Percentiles rank a stretch among this genome's conserved stretches.
phyloP scores from a whole-genome alignment of 2,113 vertebrate genomes.

The Tenrec ecaudatus region DNA sequence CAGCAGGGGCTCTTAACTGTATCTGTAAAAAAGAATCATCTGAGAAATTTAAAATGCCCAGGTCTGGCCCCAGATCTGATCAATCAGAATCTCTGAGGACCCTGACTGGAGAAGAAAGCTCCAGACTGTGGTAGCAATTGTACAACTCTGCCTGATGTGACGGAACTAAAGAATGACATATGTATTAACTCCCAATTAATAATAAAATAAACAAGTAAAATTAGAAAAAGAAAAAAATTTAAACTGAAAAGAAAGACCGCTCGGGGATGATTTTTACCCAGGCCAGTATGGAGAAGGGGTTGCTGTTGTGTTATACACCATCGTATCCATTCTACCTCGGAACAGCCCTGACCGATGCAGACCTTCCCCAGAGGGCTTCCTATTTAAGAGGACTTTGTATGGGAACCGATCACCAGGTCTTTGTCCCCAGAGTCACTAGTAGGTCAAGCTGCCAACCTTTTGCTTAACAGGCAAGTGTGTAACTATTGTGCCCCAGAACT shows the following conservation, averaged over 20 bases:
- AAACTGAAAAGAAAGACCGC: not conserved
- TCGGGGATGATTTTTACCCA: constrained; percentile 3
- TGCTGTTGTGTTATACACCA: not conserved
- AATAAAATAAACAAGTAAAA: no score
- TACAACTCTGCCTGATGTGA: no score
- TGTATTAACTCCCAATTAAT: no score
- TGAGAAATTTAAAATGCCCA: constrained; percentile 19
- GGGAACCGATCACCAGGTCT: not conserved
- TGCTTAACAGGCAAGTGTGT: not conserved
- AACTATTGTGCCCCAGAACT: not conserved
- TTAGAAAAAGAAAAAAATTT: no score
- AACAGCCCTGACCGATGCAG: not conserved
- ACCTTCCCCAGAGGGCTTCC: not conserved
- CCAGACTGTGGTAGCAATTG: no score
- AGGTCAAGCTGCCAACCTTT: not conserved
- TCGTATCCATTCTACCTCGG: not conserved
- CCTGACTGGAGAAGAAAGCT: constrained; percentile 10
- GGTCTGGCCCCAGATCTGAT: not conserved
- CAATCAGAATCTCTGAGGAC: constrained; percentile 29
- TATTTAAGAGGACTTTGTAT: not conserved
- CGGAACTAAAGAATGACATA: no score
- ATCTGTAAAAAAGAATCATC: constrained; percentile 2
- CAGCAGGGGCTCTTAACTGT: constrained; percentile 36
- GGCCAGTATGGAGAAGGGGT: not conserved
- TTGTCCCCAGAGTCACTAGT: not conserved